Evolutionary conservation across 1,140 invertebrate genomes (phyloP).

Genomic region (Geopemphigus sp.): DNA sequence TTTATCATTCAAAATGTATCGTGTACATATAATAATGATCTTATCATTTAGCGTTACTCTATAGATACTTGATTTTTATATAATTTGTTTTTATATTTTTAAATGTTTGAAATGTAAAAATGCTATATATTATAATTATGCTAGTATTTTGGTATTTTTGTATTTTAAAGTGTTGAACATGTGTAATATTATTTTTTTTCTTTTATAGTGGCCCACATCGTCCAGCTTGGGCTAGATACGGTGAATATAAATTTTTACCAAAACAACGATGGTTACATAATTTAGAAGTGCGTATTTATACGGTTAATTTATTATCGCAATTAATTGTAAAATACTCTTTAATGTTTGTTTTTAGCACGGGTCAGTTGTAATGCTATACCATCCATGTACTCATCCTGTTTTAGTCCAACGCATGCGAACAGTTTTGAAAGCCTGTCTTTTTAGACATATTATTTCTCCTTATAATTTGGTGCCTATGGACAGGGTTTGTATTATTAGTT

Average conservation of each 20-base stretch:
- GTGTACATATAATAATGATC: too few relatives aligned
- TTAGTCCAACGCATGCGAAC: conserved; percentile 66
- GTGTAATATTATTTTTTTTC: not conserved
- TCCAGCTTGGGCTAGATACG: conserved; percentile 77
- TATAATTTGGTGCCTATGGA: conserved; percentile 63
- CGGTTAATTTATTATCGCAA: not conserved
- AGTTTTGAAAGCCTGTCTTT: conserved; percentile 69
- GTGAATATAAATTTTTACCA: conserved; percentile 79
- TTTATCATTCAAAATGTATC: too few relatives aligned
- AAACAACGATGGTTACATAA: conserved; percentile 81
- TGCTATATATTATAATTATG: too few relatives aligned
- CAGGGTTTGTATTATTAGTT: conserved; percentile 60
- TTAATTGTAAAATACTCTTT: not conserved
- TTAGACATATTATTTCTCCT: conserved; percentile 78
- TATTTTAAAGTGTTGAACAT: too few relatives aligned
- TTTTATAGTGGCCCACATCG: conserved; percentile 71
- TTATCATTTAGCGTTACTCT: too few relatives aligned
- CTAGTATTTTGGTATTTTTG: too few relatives aligned
- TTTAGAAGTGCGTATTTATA: conserved; percentile 64
- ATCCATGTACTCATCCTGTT: conserved; percentile 75
- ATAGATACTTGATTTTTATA: too few relatives aligned
- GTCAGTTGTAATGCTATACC: conserved; percentile 79
- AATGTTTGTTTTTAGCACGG: conserved; percentile 66
- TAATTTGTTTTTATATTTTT: too few relatives aligned
- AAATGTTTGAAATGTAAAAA: not conserved